phyloP scores from a whole-genome alignment of 2,797 vertebrate genomes.

The Toxotes lorentzi region DNA sequence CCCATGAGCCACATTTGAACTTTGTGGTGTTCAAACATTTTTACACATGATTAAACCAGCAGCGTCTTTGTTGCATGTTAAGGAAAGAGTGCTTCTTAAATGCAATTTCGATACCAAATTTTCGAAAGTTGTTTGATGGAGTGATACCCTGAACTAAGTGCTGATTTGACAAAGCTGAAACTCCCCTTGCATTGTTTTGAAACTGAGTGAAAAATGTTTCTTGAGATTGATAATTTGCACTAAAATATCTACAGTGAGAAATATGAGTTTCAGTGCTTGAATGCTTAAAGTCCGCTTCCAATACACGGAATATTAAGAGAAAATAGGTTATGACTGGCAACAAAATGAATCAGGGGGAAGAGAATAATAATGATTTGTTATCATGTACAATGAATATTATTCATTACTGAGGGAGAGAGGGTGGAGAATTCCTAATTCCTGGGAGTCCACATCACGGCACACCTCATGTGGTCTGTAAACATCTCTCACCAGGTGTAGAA shows the following conservation, averaged over 20 bases:
- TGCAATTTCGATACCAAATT: not conserved
- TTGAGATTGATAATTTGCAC: not conserved
- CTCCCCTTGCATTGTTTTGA: not conserved
- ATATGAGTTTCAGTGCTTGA: not conserved
- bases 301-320: not conserved
- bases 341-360: not conserved
- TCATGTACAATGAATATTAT: not conserved
- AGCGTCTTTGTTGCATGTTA: not conserved
- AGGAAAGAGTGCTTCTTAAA: not conserved
- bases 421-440: conserved; percentile 1
- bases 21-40: not conserved
- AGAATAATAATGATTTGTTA: not conserved
- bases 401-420: not conserved
- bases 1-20: not conserved
- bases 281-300: not conserved
- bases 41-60: not conserved
- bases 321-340: not conserved
- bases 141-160: not conserved
- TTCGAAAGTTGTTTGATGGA: not conserved
- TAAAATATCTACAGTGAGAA: not conserved
- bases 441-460: not conserved
- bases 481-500: not conserved
- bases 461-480: not conserved
- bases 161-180: not conserved
- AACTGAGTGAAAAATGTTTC: not conserved